Conservation (phyloP, 2,113 vertebrate species). For the Psilopsiagon aurifrons region DNA sequence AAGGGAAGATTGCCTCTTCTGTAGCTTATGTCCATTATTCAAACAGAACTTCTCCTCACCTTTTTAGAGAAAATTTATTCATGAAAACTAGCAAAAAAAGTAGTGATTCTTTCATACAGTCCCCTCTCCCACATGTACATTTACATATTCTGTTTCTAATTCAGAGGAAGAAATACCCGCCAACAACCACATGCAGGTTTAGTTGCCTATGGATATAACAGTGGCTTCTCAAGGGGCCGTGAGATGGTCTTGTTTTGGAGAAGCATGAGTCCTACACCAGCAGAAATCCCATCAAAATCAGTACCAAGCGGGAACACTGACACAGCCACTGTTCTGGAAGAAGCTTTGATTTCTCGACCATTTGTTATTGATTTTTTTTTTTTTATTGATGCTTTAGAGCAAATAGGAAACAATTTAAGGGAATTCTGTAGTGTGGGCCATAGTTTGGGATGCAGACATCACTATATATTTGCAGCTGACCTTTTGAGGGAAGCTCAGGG, state of each 20-base stretch:
- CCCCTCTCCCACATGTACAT: neutral
- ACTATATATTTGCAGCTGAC: neutral
- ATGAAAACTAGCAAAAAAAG: neutral
- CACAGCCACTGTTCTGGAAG: neutral
- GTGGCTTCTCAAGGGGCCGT: neutral
- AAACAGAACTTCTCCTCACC: neutral
- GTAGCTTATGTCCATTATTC: neutral
- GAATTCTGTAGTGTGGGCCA: neutral
- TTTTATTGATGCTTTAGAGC: neutral
- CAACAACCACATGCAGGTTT: neutral
- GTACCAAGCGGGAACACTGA: neutral
- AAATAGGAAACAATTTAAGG: neutral
- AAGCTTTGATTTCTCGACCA: neutral
- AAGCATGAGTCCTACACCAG: neutral
- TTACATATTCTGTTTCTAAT: neutral
- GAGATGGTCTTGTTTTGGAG: neutral
- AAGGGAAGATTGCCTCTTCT: neutral
- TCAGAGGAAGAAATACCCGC: neutral
- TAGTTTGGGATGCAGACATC: neutral
- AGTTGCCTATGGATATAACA: neutral
- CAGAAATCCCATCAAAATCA: neutral
- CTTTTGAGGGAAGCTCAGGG: neutral
- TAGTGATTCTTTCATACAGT: neutral
- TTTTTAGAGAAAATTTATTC: neutral
- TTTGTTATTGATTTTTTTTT: neutral